A percentile compares a stretch with the other conserved stretches of the same genome.
phyloP scores from a whole-genome alignment of 2,113 vertebrate genomes.

The Festucalex cinctus region DNA sequence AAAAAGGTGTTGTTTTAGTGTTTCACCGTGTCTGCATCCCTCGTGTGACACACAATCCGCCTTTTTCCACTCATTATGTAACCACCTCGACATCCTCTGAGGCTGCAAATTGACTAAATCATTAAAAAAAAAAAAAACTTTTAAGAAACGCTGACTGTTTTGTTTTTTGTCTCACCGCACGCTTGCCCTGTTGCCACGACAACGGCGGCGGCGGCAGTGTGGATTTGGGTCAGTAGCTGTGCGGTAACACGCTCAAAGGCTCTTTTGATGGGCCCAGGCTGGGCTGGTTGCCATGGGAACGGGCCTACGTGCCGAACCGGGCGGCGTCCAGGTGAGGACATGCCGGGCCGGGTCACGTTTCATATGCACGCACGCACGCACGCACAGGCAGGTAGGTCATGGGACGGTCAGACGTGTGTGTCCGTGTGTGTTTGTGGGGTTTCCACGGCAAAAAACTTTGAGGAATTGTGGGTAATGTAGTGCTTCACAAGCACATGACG shows the following conservation, averaged over 20 bases:
- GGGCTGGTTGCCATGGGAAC: conserved; percentile 27
- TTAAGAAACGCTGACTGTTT: not conserved
- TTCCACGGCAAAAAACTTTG: not conserved
- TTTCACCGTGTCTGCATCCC: not conserved
- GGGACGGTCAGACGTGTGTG: not conserved
- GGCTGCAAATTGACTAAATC: not conserved
- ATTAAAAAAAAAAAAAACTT: not conserved
- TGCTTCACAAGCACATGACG: too few relatives aligned
- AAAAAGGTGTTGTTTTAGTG: not conserved
- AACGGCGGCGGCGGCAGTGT: not conserved
- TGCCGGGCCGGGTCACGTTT: not conserved
- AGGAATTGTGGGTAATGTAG: too few relatives aligned
- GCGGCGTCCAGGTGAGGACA: not conserved
- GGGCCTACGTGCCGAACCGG: conserved; percentile 53
- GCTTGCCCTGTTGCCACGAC: not conserved
- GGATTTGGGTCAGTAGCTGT: conserved; percentile 46
- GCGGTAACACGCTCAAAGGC: conserved; percentile 33
- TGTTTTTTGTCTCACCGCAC: not conserved
- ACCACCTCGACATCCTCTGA: not conserved
- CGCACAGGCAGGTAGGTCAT: not conserved
- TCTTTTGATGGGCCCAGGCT: conserved; percentile 12
- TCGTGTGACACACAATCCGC: not conserved
- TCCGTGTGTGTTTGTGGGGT: not conserved
- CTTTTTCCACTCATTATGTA: not conserved
- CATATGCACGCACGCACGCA: too few relatives aligned